These are phyloP conservation scores for Bacillus rossius DNA, from an alignment of 1,140 invertebrate species.

Conservation along the genomic window DNA sequence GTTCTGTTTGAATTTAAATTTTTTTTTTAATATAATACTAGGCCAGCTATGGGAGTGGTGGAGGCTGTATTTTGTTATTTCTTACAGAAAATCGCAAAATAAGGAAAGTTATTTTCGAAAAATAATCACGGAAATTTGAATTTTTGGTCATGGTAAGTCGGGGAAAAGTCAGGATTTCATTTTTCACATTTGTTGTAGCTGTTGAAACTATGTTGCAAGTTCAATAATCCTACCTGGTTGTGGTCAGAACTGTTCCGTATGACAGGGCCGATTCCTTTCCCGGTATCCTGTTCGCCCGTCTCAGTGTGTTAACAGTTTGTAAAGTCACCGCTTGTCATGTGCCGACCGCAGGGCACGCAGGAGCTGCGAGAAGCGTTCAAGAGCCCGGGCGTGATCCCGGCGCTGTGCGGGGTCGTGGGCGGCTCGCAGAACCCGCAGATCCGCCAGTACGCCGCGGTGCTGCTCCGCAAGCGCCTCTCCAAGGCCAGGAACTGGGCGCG, in stretches of 20 bases:
- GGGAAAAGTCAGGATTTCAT: no score
- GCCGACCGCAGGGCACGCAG: conserved; percentile 49
- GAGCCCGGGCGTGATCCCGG: conserved; percentile 50
- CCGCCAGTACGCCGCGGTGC: conserved; percentile 60
- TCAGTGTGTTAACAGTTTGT: conserved; percentile 6
- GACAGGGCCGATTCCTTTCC: not conserved
- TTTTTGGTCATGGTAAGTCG: no score
- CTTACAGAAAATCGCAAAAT: no score
- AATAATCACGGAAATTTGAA: no score
- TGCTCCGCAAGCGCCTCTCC: conserved; percentile 53
- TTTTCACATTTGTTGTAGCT: no score
- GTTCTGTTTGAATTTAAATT: no score
- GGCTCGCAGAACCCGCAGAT: conserved; percentile 51
- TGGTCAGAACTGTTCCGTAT: not conserved
- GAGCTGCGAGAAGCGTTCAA: conserved; percentile 58
- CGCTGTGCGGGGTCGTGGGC: conserved; percentile 52
- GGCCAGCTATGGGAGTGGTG: no score
- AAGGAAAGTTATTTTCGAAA: no score
- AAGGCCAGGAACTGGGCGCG: conserved; percentile 57
- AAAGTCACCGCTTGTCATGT: not conserved
- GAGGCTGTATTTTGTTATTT: no score
- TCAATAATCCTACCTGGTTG: no score
- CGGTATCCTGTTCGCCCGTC: not conserved
- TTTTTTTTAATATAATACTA: no score
- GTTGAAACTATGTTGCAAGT: no score